Conservation (phyloP, 2,113 vertebrate species). For the Reinhardtius hippoglossoides region DNA sequence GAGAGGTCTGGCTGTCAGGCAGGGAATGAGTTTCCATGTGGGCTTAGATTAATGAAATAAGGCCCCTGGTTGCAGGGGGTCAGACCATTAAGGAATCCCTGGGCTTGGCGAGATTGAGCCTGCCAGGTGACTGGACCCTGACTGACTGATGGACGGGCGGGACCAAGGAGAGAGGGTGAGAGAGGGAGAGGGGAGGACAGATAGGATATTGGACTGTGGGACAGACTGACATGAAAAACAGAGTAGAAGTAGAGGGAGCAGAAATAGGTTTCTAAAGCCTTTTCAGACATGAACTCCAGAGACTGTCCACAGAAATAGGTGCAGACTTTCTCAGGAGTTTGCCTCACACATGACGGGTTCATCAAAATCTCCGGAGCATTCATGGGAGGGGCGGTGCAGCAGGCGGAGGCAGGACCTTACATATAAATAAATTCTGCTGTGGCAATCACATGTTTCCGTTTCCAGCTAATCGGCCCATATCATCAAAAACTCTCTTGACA, state of each 20-base stretch:
- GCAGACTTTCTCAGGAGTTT: too few species aligned
- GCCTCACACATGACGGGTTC: too few species aligned
- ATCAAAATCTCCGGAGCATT: too few species aligned
- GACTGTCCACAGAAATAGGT: too few species aligned
- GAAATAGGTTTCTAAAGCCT: conserved; percentile 18
- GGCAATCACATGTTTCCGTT: too few species aligned
- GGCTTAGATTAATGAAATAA: conserved; percentile 85
- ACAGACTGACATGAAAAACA: conserved; percentile 22
- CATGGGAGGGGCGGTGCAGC: too few species aligned
- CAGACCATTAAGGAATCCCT: conserved; percentile 83
- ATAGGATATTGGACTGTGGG: conserved; percentile 47
- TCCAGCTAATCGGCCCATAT: too few species aligned
- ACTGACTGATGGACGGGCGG: conserved; percentile 76
- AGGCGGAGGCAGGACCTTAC: too few species aligned
- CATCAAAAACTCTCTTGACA: too few species aligned
- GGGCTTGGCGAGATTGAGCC: conserved; percentile 77
- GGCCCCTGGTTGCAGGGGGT: conserved; percentile 73
- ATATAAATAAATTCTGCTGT: too few species aligned
- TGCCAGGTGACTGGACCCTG: conserved; percentile 69
- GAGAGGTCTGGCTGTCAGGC: conserved; percentile 79
- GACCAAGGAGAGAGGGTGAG: conserved; percentile 12
- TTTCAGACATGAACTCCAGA: too few species aligned
- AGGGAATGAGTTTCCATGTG: conserved; percentile 83
- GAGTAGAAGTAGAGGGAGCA: conserved; percentile 7
- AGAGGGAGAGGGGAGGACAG: conserved; percentile 29